phyloP scores from a whole-genome alignment of 2,113 vertebrate species.

The Syngnathus floridae region DNA sequence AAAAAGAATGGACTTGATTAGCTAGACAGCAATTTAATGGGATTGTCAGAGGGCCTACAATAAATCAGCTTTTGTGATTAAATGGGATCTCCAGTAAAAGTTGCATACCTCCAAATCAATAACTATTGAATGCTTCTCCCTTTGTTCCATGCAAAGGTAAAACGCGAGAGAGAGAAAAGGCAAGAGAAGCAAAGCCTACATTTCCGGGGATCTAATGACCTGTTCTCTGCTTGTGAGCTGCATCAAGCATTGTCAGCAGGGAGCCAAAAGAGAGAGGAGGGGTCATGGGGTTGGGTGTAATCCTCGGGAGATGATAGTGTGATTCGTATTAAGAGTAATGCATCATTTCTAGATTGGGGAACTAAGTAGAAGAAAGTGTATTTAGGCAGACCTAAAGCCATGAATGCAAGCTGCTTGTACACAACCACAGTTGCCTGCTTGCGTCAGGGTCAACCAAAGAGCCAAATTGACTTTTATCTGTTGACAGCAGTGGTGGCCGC shows the following conservation, averaged over 20 bases:
- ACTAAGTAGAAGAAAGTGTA: slow-evolving; percentile 60
- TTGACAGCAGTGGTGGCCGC: slow-evolving; percentile 20
- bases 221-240: slow-evolving; percentile 13
- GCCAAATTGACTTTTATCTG: slow-evolving; percentile 15
- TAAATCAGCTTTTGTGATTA: slow-evolving; percentile 82
- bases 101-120: slow-evolving; percentile 71
- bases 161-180: slow-evolving; percentile 15
- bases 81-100: slow-evolving; percentile 78
- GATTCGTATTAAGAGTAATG: slow-evolving; percentile 47
- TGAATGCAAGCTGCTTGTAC: slow-evolving; percentile 40
- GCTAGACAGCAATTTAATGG: slow-evolving; percentile 80
- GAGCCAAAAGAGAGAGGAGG: slow-evolving; percentile 18
- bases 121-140: slow-evolving; percentile 71
- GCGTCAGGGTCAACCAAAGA: not conserved
- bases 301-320: slow-evolving; percentile 12
- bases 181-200: slow-evolving; percentile 46
- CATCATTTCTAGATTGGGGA: slow-evolving; percentile 48
- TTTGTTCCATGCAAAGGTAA: slow-evolving; percentile 50
- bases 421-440: slow-evolving; percentile 17
- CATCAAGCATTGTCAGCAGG: slow-evolving; percentile 31
- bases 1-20: slow-evolving; percentile 77
- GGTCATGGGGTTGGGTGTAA: not conserved
- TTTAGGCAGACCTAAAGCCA: slow-evolving; percentile 38
- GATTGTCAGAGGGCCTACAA: slow-evolving; percentile 73
- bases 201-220: slow-evolving; percentile 56